Conservation (phyloP, 2,113 vertebrate genomes). For the Dinomys branickii region DNA sequence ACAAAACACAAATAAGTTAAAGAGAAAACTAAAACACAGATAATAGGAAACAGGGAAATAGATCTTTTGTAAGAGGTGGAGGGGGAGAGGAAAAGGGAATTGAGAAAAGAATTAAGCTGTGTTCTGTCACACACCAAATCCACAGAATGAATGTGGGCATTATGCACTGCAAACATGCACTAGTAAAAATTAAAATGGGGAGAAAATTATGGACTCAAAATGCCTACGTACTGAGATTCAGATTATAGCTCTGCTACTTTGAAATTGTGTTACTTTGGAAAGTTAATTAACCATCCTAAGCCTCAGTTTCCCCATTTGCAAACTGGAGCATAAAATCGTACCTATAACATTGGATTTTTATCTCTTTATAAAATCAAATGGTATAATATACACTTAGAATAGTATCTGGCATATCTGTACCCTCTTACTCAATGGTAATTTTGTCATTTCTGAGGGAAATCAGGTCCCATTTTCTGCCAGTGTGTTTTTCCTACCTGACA, state of each 20-base stretch:
- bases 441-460: slow-evolving; percentile 9
- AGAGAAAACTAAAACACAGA: neutral
- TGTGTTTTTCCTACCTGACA: neutral
- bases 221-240: neutral
- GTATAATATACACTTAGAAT: neutral
- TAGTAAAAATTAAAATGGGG: neutral
- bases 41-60: neutral
- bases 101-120: neutral
- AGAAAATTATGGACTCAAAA: neutral
- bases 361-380: neutral
- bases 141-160: neutral
- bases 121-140: neutral
- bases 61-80: neutral
- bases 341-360: neutral
- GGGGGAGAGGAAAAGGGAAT: neutral
- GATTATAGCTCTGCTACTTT: neutral
- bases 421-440: neutral
- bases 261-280: neutral
- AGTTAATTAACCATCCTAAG: neutral
- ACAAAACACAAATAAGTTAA: neutral
- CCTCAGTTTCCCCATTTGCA: neutral
- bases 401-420: neutral
- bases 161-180: neutral
- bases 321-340: neutral
- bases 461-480: neutral